Evolutionary conservation across 2,888 invertebrate genomes (phyloP), one percentile per base, ranked within the genome.

Genomic region (Loripinus fragilis): DNA sequence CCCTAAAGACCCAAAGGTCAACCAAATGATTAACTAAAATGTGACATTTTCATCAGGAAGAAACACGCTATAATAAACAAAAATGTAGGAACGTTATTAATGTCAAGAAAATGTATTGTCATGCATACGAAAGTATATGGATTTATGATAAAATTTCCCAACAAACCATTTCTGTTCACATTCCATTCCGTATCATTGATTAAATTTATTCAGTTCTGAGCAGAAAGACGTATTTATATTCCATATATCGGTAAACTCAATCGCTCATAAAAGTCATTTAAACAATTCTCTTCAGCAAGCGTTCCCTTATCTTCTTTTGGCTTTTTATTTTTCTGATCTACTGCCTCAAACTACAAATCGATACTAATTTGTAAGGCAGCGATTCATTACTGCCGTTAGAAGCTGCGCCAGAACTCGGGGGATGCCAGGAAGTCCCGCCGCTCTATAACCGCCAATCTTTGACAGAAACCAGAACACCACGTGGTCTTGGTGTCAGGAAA

Each of bases 391-490:
- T 76, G 78, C 79, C 81, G 79, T 81, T 81, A 79, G 84, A 84
- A 74, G 81, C 74, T 73, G 71, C 66, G 74, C 76, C 75, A 71
- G 69, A 76, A 50, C 84, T 72, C 75, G 23, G 50, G 79, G 75
- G 84, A 79, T 70, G 75, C 76, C 81, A 81, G 79, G 73, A 79
- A 72, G 81, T 73, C 76, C 79, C 75, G 74, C 66, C 78, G 72
- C 76, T 74, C 69, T 67, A 74, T 52, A 52, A 74, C 71, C 65
- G 28, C 69, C 35, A 35, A 41, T 71, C 65, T 72, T 83, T 88
- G 89, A 89, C 78, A 81, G 76, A 85, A 79, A 77, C 85, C 89
- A 89, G 86, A 88, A 87, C 85, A 71, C 80, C 55, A 38, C 38
- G 12, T 38, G 38, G 5, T 8, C 38, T 12, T 5, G 38, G 5